These are phyloP conservation scores for Takifugu flavidus DNA, from an alignment of 2,113 vertebrate species.

Conservation along the genomic window DNA sequence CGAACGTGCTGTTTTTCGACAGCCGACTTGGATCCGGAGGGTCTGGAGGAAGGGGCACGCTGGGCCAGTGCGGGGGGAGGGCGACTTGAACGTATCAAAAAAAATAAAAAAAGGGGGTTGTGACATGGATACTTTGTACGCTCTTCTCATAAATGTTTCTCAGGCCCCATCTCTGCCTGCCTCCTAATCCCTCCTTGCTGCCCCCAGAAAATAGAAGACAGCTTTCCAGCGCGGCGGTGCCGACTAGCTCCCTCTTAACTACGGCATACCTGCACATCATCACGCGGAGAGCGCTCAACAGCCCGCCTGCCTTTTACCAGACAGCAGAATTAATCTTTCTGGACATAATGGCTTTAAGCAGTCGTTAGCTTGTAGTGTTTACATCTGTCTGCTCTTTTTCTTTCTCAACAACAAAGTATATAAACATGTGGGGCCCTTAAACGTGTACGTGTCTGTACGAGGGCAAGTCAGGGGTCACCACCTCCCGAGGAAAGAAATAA, in stretches of 20 bases:
- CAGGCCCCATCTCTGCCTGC: constrained; percentile 58
- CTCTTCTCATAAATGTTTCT: constrained; percentile 54
- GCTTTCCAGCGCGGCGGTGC: constrained; percentile 38
- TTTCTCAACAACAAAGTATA: constrained; percentile 44
- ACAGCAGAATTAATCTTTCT: constrained; percentile 65
- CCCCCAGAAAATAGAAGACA: constrained; percentile 57
- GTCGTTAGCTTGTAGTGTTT: constrained; percentile 71
- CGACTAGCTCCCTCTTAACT: constrained; percentile 34
- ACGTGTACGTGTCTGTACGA: not conserved
- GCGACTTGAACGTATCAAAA: constrained; percentile 25
- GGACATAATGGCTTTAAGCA: constrained; percentile 74
- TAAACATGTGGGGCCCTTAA: not conserved
- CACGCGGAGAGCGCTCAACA: constrained; percentile 54
- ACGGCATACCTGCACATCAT: constrained; percentile 74
- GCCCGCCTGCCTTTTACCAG: constrained; percentile 55
- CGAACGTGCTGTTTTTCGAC: constrained; percentile 59
- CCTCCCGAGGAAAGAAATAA: constrained; percentile 7
- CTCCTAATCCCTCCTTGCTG: constrained; percentile 49
- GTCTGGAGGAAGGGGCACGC: constrained; percentile 47
- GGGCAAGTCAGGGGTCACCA: not conserved
- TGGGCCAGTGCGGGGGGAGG: constrained; percentile 50
- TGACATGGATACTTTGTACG: constrained; percentile 42
- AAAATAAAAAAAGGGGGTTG: constrained; percentile 28
- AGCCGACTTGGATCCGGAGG: constrained; percentile 47
- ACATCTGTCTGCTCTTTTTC: constrained; percentile 55